These are phyloP conservation scores for Ochropleura plecta DNA, from an alignment of 2,888 invertebrate species.

Conservation along the genomic window DNA sequence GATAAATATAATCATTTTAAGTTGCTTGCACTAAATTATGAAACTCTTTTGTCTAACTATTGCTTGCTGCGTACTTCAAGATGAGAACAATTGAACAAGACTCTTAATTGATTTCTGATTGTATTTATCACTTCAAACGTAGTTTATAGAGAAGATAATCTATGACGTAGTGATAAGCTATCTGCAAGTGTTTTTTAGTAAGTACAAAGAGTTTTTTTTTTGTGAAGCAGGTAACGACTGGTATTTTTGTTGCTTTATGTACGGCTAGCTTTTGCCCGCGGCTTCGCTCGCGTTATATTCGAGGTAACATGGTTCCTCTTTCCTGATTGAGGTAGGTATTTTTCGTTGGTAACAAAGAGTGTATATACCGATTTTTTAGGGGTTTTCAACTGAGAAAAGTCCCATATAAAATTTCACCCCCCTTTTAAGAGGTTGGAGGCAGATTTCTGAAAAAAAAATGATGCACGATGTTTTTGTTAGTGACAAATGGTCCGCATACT, in stretches of 20 bases:
- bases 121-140: constrained; percentile 64
- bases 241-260: constrained; percentile 3
- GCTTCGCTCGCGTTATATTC: too few species aligned
- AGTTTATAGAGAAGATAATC: constrained; percentile 64
- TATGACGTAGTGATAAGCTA: constrained; percentile 67
- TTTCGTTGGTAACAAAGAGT: too few species aligned
- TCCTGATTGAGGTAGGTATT: too few species aligned
- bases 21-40: constrained; percentile 30
- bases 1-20: constrained; percentile 53
- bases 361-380: too few species aligned
- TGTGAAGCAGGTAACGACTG: neutral
- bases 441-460: too few species aligned
- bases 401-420: too few species aligned
- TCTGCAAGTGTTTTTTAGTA: constrained; percentile 47
- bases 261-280: too few species aligned
- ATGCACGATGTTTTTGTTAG: too few species aligned
- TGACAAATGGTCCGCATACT: too few species aligned
- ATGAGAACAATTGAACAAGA: constrained; percentile 60
- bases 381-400: too few species aligned
- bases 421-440: too few species aligned
- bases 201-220: constrained; percentile 22
- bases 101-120: constrained; percentile 72
- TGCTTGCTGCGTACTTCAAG: constrained; percentile 43
- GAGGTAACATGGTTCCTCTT: too few species aligned
- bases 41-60: constrained; percentile 38